These are phyloP conservation scores for Drosophila rellima DNA, from an alignment of 2,888 invertebrate species.

Conservation along the genomic window DNA sequence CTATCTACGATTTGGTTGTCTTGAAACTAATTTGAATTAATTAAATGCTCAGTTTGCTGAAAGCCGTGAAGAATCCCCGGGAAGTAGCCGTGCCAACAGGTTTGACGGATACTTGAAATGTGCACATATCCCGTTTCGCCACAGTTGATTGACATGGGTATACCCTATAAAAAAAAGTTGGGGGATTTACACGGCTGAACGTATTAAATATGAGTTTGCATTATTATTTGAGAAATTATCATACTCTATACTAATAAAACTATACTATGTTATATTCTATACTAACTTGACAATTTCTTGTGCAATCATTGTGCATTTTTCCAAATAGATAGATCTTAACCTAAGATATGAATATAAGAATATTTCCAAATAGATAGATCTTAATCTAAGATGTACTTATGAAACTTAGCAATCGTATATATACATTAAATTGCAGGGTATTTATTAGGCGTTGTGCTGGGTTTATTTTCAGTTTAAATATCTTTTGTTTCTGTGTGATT, in stretches of 20 bases:
- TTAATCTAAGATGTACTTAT: background rate
- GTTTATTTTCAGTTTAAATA: background rate
- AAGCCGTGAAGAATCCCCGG: slow-evolving; percentile 23
- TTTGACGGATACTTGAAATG: slow-evolving; percentile 28
- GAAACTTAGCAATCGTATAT: background rate
- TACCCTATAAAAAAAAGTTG: slow-evolving; percentile 1
- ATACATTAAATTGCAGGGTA: slow-evolving; percentile 4
- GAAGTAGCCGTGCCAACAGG: slow-evolving; percentile 26
- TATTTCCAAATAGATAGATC: background rate
- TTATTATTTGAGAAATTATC: background rate
- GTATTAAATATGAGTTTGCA: background rate
- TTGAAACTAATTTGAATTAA: slow-evolving; percentile 38
- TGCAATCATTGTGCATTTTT: background rate
- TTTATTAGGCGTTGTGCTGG: background rate
- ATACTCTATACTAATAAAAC: background rate
- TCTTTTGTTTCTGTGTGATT: slow-evolving; percentile 5
- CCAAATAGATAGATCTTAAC: background rate
- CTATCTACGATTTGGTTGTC: slow-evolving; percentile 20
- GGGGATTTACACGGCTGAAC: background rate
- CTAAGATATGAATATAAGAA: too few species aligned
- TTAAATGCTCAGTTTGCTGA: slow-evolving; percentile 19
- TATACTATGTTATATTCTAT: background rate
- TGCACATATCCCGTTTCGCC: slow-evolving; percentile 10
- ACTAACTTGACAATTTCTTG: background rate
- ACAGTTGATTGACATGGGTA: background rate